Percentiles rank a stretch among this genome's conserved stretches.
Conservation (phyloP, 2,113 vertebrate genomes). For the Canis aureus region DNA sequence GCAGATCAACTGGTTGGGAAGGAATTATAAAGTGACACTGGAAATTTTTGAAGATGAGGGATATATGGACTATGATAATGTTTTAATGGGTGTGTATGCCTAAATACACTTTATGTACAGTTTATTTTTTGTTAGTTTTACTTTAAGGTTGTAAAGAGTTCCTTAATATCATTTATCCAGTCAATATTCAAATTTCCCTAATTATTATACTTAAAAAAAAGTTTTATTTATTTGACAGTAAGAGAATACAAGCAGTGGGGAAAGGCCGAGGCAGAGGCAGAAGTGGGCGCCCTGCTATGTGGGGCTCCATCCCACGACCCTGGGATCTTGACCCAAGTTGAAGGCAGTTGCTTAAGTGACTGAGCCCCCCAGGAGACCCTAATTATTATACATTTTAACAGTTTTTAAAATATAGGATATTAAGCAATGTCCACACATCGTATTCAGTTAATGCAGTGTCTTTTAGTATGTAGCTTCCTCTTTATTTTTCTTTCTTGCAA, state of each 20-base stretch:
- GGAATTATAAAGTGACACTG: background rate
- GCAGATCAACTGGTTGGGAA: background rate
- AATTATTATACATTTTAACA: background rate
- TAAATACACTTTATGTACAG: background rate
- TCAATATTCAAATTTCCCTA: slow-evolving; percentile 9
- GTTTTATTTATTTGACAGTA: too few species aligned
- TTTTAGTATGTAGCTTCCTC: background rate
- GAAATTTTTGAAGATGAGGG: background rate
- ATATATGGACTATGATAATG: background rate
- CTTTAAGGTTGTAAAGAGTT: background rate
- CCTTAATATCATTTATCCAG: background rate
- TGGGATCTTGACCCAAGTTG: too few species aligned
- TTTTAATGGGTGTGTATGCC: background rate
- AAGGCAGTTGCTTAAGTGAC: too few species aligned
- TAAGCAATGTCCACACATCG: background rate
- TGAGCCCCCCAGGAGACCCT: background rate
- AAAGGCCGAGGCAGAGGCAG: too few species aligned
- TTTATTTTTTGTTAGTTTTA: slow-evolving; percentile 15
- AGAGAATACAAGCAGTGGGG: too few species aligned
- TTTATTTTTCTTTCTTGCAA: background rate
- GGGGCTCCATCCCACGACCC: too few species aligned
- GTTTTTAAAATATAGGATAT: background rate
- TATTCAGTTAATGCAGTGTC: background rate
- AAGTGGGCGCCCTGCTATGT: too few species aligned
- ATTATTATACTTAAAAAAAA: background rate